Conservation (phyloP, 2,888 invertebrate genomes). For the Eurytoma adleriae region DNA sequence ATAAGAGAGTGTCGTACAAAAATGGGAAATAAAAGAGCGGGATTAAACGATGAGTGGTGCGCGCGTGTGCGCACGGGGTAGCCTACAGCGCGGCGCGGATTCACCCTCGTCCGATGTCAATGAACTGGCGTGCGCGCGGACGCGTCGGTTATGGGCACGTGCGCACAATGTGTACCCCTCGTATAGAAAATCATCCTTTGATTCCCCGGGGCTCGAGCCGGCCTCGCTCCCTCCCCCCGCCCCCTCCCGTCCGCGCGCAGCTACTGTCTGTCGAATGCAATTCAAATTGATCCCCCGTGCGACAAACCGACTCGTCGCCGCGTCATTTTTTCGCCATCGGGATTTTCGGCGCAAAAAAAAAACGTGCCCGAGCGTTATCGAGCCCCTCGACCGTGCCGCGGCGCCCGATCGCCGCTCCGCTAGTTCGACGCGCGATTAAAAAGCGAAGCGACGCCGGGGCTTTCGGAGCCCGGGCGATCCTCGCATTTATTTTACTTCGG, state of each 20-base stretch:
- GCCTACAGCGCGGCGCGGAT: conserved; percentile 21
- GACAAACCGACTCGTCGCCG: conserved; percentile 41
- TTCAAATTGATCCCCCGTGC: conserved; percentile 51
- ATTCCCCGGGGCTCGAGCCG: conserved; percentile 34
- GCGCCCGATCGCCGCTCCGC: too few relatives aligned
- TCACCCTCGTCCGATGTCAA: conserved; percentile 45
- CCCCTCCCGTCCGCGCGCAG: background rate
- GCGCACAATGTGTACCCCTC: background rate
- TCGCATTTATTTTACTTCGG: too few relatives aligned
- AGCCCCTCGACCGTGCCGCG: too few relatives aligned
- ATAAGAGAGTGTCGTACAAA: conserved; percentile 40
- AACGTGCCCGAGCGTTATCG: background rate
- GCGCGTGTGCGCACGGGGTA: conserved; percentile 10
- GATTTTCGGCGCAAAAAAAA: conserved; percentile 37
- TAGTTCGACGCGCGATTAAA: too few relatives aligned
- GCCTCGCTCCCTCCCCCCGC: background rate
- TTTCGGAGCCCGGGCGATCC: too few relatives aligned
- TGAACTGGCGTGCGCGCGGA: conserved; percentile 36
- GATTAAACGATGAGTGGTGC: conserved; percentile 33
- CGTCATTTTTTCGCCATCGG: conserved; percentile 17
- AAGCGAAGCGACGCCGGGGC: too few relatives aligned
- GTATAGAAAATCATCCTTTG: conserved; percentile 53
- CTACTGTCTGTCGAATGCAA: conserved; percentile 50
- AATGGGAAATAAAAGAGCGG: conserved; percentile 24
- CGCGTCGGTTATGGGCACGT: conserved; percentile 40